Evolutionary conservation across 1,140 invertebrate species (phyloP).

Genomic region (Diabrotica virgifera): DNA sequence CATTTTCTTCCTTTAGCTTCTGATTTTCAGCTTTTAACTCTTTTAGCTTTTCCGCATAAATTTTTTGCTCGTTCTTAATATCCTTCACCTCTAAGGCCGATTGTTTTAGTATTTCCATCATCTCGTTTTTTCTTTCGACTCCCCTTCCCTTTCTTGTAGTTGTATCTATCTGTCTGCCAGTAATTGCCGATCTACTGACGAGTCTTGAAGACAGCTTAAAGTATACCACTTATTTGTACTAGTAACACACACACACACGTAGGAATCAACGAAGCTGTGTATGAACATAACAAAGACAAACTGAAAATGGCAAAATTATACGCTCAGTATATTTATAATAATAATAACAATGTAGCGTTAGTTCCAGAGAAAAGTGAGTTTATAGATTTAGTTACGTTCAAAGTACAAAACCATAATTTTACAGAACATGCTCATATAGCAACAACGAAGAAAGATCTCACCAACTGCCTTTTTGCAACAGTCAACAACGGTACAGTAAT

Average conservation of each 20-base stretch:
- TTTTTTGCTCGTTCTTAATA: too few species aligned
- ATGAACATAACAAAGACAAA: constrained; percentile 1
- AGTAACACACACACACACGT: not conserved
- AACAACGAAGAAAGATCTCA: not conserved
- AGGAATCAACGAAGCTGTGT: constrained; percentile 12
- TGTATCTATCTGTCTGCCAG: too few species aligned
- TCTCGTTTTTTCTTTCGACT: too few species aligned
- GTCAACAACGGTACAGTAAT: constrained; percentile 1
- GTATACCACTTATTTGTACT: not conserved
- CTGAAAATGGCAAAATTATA: not conserved
- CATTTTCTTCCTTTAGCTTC: too few species aligned
- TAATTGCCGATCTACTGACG: not conserved
- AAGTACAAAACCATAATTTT: not conserved
- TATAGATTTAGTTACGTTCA: constrained; percentile 1
- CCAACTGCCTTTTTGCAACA: constrained; percentile 14
- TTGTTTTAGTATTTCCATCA: too few species aligned
- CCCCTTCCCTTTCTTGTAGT: too few species aligned
- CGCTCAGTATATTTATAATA: not conserved
- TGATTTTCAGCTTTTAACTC: too few species aligned
- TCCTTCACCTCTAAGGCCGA: too few species aligned
- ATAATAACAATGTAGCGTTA: not conserved
- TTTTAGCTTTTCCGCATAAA: too few species aligned
- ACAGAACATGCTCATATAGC: not conserved
- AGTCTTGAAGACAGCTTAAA: not conserved
- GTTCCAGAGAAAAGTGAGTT: not conserved